Base-by-base conservation (phyloP, 2,797 vertebrate species). In the Phyllotis vaccarum region DNA sequence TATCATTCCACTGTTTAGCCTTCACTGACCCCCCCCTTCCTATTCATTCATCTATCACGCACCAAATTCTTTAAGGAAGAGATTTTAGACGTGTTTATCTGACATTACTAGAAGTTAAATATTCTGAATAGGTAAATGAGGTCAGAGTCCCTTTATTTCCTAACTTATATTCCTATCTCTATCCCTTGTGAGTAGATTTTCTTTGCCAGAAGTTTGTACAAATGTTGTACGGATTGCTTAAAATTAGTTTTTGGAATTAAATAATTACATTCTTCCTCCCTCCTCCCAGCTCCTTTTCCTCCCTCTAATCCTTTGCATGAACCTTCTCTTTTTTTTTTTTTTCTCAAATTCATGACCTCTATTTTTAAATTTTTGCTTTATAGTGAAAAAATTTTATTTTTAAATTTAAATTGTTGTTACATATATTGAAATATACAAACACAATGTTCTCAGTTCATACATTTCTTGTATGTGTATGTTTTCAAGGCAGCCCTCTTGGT, bases 71-170 rank as follows among this genome's bases (percentile, higher is more conserved):
- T 93, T 81, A 74, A 78, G 2, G 9, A 92, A 70, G 68, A 80
- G 22, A 62, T 93, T 88, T 93, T 86, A 56, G 8, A 74, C 12
- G 27, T 75, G 11, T 66, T 82, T 11, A 54, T 49, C 6, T 70
- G 89, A 21, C 43, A 64, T 7, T 52, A 70, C 29, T 21, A 9
- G 40, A 94, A 96, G 31, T 58, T 86, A 68, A 92, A 85, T 95
- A 93, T 78, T 96, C 76, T 88, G 27, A 93, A 62, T 40, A 87
- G 49, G 82, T 82, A 89, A 78, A 56, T 52, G n/a, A 93, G 49
- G 46, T 70, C 66, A 96, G 34, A 11, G 6, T 72, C 7, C 64
- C 31, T 86, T 76, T 54, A 40, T 34, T 89, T 14, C 34, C 24
- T 64, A 46, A 0, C 76, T 93, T 74, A 52, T 72, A 14, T 60